A percentile compares a stretch with the other conserved stretches of the same genome.
Evolutionary conservation across 2,888 invertebrate genomes (phyloP).

Genomic region (Saturnia japonica): DNA sequence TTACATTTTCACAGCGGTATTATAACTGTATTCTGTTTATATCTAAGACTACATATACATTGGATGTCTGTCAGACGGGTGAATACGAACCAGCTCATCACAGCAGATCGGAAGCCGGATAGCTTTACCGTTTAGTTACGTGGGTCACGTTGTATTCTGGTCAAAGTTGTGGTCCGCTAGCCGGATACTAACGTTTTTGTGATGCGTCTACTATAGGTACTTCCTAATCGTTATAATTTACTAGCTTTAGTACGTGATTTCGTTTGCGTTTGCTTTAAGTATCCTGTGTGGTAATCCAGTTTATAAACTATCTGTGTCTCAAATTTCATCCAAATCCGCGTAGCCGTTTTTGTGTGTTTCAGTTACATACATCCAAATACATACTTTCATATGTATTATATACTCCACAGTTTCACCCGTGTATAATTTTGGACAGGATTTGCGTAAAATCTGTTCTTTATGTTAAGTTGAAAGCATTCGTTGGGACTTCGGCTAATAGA

Average conservation of each 20-base stretch:
- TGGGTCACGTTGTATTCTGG: constrained; percentile 58
- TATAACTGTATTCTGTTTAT: background rate
- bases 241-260: background rate
- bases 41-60: background rate
- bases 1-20: background rate
- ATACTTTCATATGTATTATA: no score
- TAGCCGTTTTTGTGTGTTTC: no score
- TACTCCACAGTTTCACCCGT: no score
- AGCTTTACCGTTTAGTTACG: constrained; percentile 55
- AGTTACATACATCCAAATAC: no score
- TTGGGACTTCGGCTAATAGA: no score
- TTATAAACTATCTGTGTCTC: no score
- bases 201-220: constrained; percentile 22
- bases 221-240: constrained; percentile 27
- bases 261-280: no score
- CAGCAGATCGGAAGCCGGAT: constrained; percentile 66
- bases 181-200: constrained; percentile 70
- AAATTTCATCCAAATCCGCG: no score
- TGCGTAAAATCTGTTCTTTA: no score
- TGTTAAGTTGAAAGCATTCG: no score
- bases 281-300: no score
- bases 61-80: constrained; percentile 18
- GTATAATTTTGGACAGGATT: no score
- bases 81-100: constrained; percentile 25
- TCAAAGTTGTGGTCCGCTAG: constrained; percentile 58